Base-by-base conservation (phyloP, 2,888 invertebrate species). In the Heliconius aoede region DNA sequence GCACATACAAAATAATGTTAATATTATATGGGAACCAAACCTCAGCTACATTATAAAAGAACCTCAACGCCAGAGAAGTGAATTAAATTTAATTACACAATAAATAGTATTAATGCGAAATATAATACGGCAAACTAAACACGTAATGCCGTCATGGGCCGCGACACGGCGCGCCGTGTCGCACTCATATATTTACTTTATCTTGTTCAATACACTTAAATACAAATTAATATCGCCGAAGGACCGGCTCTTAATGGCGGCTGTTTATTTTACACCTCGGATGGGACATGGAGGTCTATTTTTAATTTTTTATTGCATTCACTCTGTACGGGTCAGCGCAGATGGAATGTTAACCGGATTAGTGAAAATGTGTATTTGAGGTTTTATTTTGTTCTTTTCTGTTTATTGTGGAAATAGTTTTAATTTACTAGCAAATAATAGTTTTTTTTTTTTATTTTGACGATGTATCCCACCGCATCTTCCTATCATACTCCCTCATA, bases 201-300 rank as follows among this genome's bases (percentile, higher is more conserved):
- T 94, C 94, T 93, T 94, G 94, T 93, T 90, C 92, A 92, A 91
- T 94, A 94, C 93, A 93, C 94, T 94, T 94, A 93, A 94, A 94
- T 94, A 94, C 94, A 94, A 94, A 94, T 94, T 94, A 94, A 94
- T 94, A 94, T 94, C 94, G 90, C 87, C 90, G 85, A 88, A 90
- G 92, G 90, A 89, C 89, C 90, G 88, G 89, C 83, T 86, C 92
- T 90, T 94, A 93, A 94, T 93, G 92, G 94, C 89, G 86, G 87
- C 83, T 94, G 93, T 94, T 94, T 94, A 94, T 93, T 94, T 93
- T 91, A 94, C 94, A 94, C 92, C 93, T 93, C 89, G 83, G 89
- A 89, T 89, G 92, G 89, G 89, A 92, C 93, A 91, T 81, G 89
- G 81, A 81, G 82, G 86, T 85, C 91, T 86, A 86, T 89, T 90